These are phyloP conservation scores for Clepsis dumicolana DNA, from an alignment of 2,888 invertebrate species.

Conservation along the genomic window DNA sequence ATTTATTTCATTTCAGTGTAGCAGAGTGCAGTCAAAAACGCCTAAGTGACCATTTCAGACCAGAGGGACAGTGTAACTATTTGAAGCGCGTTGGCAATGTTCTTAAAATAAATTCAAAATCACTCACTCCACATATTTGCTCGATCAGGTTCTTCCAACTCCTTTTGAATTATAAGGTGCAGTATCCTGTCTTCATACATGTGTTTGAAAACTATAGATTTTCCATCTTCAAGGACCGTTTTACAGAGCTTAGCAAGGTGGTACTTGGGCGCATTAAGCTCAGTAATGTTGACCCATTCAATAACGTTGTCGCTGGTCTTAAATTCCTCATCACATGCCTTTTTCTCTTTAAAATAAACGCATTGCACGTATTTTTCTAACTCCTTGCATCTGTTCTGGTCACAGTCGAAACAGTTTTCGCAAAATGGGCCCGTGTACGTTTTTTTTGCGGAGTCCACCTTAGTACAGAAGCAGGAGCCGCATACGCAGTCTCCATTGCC, in stretches of 20 bases:
- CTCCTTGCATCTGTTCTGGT: constrained; percentile 88
- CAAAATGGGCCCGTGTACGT: constrained; percentile 88
- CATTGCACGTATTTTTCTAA: constrained; percentile 91
- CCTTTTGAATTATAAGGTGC: constrained; percentile 66
- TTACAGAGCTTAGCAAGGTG: constrained; percentile 62
- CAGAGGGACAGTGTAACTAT: too few relatives aligned
- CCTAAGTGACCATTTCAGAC: too few relatives aligned
- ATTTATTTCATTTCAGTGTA: too few relatives aligned
- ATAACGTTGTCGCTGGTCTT: constrained; percentile 53
- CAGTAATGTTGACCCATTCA: constrained; percentile 56
- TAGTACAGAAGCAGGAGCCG: constrained; percentile 88
- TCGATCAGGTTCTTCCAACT: constrained; percentile 59
- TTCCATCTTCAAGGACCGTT: constrained; percentile 56
- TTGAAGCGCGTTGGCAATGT: too few relatives aligned
- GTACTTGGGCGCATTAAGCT: constrained; percentile 55
- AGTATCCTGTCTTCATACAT: constrained; percentile 54
- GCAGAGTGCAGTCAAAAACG: too few relatives aligned
- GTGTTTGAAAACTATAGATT: constrained; percentile 65
- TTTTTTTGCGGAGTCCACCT: constrained; percentile 61
- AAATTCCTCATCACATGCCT: constrained; percentile 56
- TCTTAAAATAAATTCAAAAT: too few relatives aligned
- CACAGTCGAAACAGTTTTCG: constrained; percentile 90
- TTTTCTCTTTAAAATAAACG: constrained; percentile 53
- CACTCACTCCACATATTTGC: constrained; percentile 70
- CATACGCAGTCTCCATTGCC: constrained; percentile 89